Evolutionary conservation across 2,888 invertebrate genomes (phyloP), one percentile per base, ranked within the genome.

Genomic region (Scrobipalpa atriplicella): DNA sequence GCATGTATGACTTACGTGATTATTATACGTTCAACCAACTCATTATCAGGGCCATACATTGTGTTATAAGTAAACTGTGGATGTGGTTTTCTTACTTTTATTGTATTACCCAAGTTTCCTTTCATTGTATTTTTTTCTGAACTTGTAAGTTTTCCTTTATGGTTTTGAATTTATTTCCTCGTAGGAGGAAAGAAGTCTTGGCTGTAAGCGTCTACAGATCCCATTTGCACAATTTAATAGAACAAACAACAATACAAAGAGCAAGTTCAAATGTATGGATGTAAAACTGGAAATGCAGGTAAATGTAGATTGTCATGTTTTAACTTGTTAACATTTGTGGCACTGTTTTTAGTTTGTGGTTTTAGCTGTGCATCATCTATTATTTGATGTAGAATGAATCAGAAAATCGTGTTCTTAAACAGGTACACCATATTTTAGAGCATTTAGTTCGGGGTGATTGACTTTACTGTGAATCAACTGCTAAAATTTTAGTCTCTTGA

Each of bases 41-140:
- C 78, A 84, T 82, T 84, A 84, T 72, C 80, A 81, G 70, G 80
- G 81, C 74, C 77, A 69, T 18, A 38, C 18, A 10, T 39, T 41
- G 41, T 7, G 11, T 41, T 71, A 69, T 7, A 54, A 54, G 77
- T 74, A 18, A 58, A 58, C 36, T 21, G n/a, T n/a, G 36, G 54
- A 56, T 56, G 29, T 13, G 13, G 29, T 58, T 7, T 41, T 2
- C 41, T 41, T 41, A 13, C 8, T 5, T 2, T 13, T 7, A 5
- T 41, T 41, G 9, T 11, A 2, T 41, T 9, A 41, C 9, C 41
- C 2, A 11, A 11, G 1, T n/a, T n/a, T 41, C 8, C 41, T 41
- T 9, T 11, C 41, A 41, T 41, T 2, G 2, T 41, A 9, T 2
- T 41, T 9, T 13, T 41, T 41, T 41, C 41, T 29, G 29, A 29